Conservation (phyloP, 2,113 vertebrate species). For the Diphyllodes magnificus region DNA sequence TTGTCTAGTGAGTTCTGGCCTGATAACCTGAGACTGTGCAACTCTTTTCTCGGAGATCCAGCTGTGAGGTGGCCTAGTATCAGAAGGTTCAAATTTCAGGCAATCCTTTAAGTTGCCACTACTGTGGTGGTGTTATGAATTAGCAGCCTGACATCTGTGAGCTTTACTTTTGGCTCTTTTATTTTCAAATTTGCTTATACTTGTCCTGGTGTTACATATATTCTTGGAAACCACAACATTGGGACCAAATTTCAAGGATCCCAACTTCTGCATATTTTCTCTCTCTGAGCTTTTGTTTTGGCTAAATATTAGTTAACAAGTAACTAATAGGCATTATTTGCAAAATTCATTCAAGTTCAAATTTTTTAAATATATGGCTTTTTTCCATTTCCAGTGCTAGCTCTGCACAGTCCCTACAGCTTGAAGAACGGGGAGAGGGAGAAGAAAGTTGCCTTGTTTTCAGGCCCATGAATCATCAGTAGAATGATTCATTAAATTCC, state of each 20-base stretch:
- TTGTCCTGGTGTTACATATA: neutral
- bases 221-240: neutral
- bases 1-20: neutral
- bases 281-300: neutral
- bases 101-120: neutral
- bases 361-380: neutral
- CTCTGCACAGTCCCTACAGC: neutral
- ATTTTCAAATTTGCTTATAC: neutral
- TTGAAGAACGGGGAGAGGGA: neutral
- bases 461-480: neutral
- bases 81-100: neutral
- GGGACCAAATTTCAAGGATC: neutral
- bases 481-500: conserved; percentile 7
- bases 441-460: conserved; percentile 45
- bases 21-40: neutral
- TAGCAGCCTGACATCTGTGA: neutral
- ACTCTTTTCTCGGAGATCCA: neutral
- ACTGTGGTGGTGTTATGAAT: neutral
- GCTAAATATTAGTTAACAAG: neutral
- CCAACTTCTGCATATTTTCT: neutral
- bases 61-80: neutral
- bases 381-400: neutral
- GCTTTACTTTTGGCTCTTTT: neutral
- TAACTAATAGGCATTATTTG: neutral
- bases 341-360: neutral